phyloP scores from a whole-genome alignment of 2,113 vertebrate species.

The Pelodiscus sinensis region DNA sequence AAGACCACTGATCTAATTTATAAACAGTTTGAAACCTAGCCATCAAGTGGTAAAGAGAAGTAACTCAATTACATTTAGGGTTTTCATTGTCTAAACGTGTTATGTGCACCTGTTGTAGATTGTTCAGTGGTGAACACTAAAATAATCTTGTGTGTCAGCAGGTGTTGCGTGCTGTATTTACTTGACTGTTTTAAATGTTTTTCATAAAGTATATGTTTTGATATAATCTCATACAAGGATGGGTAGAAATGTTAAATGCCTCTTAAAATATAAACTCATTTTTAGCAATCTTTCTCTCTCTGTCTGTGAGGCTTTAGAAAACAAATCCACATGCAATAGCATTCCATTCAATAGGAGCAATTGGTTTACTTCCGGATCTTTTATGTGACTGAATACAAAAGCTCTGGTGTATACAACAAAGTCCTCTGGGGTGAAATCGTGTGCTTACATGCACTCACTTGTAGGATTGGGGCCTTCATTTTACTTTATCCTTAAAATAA shows the following conservation, averaged over 20 bases:
- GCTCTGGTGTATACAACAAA: fast-evolving
- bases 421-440: not conserved
- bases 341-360: not conserved
- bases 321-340: not conserved
- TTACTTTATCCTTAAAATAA: not conserved
- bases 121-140: not conserved
- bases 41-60: not conserved
- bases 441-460: not conserved
- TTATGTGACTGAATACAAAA: fast-evolving
- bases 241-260: not conserved
- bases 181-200: not conserved
- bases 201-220: not conserved
- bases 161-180: not conserved
- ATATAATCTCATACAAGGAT: not conserved
- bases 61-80: not conserved
- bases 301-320: not conserved
- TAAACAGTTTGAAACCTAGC: not conserved
- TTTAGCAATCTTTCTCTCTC: not conserved
- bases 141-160: not conserved
- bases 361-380: not conserved
- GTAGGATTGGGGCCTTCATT: not conserved
- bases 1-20: too few species aligned
- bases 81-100: not conserved
- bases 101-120: not conserved
- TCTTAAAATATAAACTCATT: fast-evolving